Evolutionary conservation across 2,888 invertebrate genomes (phyloP).

Genomic region (Toxonevra muliebris): DNA sequence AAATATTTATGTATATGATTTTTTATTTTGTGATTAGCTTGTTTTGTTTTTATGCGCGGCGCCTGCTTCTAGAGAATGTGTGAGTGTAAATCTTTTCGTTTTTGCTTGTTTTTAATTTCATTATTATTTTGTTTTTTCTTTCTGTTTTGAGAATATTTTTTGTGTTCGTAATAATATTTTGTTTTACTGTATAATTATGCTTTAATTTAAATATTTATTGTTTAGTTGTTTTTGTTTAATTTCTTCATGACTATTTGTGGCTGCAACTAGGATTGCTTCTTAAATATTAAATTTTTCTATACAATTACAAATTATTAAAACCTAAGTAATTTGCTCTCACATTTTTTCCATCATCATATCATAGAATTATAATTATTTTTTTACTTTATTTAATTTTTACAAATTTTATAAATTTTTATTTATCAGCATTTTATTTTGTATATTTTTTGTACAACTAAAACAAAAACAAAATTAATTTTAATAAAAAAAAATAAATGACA

Average conservation of each 20-base stretch:
- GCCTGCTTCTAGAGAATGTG: slow-evolving; percentile 7
- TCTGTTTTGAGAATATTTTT: too few species aligned
- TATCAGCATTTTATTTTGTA: slow-evolving; percentile 34
- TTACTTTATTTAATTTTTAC: slow-evolving; percentile 37
- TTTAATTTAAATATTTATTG: slow-evolving; percentile 15
- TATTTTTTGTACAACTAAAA: slow-evolving; percentile 58
- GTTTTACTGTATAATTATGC: too few species aligned
- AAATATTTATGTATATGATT: slow-evolving; percentile 22
- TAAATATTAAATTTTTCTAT: slow-evolving; percentile 9
- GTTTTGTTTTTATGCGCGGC: slow-evolving; percentile 38
- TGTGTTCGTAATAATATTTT: too few species aligned
- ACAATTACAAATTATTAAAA: background rate
- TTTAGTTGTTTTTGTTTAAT: slow-evolving; percentile 24
- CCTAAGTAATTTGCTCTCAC: too few species aligned
- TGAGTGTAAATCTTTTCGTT: too few species aligned
- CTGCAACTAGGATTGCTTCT: slow-evolving; percentile 19
- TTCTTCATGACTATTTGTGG: slow-evolving; percentile 11
- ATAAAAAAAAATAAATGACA: slow-evolving; percentile 42
- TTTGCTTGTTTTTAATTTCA: too few species aligned
- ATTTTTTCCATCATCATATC: too few species aligned
- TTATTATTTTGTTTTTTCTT: too few species aligned
- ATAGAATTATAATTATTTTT: slow-evolving; percentile 25
- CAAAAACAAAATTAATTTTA: slow-evolving; percentile 31
- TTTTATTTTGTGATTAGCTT: slow-evolving; percentile 28
- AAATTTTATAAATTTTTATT: slow-evolving; percentile 35